Evolutionary conservation across 2,888 invertebrate genomes (phyloP), one percentile per base, ranked within the genome.

Genomic region (Noctua fimbriata): DNA sequence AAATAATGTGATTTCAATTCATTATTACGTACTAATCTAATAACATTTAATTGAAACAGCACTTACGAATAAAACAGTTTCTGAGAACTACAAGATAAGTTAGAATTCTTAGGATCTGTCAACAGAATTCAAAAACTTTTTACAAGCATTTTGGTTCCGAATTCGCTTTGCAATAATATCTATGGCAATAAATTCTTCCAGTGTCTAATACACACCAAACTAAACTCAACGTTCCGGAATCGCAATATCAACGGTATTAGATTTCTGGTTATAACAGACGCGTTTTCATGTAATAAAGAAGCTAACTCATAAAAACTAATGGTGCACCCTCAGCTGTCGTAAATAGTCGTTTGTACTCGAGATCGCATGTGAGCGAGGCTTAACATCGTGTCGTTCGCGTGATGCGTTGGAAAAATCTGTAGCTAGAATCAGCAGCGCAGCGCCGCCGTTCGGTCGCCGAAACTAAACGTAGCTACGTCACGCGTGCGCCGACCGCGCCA

Each of bases 361-460:
- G 83, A 85, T 81, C 83, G 79, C 88, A 90, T 95, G 94, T 96
- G 93, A 92, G 88, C 94, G 89, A 89, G 82, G 90, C 96, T 93
- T 95, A 92, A 95, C 86, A 87, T 91, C 90, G 92, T 93, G 92
- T 93, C 92, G 94, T 94, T 94, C 92, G 92, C 92, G 94, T 93
- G 94, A 94, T 95, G 96, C 95, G 95, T 95, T 95, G 93, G 95
- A 96, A 96, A 97, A 96, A 96, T 96, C 95, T 95, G 94, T 95
- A 95, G 95, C 94, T 96, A 96, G 95, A 96, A 94, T 95, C 93
- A 95, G 94, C 93, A 95, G 94, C 95, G 94, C 95, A 95, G 95
- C 95, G 95, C 95, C 94, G 92, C 95, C 94, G 95, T 93, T 94
- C 96, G 94, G 95, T 95, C 95, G 96, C 95, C 94, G 93, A 94